Percentiles rank a stretch among this genome's conserved stretches.
Conservation (phyloP, 2,888 invertebrate genomes). For the Dynastes tityus region DNA sequence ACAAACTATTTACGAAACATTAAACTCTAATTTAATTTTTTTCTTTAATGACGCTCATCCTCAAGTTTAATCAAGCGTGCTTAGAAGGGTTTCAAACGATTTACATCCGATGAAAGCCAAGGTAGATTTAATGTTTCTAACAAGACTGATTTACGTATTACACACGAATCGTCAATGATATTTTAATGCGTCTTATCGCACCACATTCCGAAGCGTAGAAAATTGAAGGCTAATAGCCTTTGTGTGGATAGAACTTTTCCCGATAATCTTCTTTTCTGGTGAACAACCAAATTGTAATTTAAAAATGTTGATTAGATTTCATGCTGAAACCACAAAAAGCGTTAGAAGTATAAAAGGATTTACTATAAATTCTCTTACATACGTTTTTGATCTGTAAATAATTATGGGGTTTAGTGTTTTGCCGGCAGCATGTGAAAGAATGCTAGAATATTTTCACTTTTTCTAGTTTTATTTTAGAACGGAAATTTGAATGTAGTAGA, state of each 20-base stretch:
- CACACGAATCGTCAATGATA: conserved; percentile 16
- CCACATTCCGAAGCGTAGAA: conserved; percentile 32
- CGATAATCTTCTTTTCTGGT: not conserved
- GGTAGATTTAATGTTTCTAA: conserved; percentile 12
- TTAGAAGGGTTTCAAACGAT: too few relatives aligned
- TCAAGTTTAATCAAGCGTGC: too few relatives aligned
- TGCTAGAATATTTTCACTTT: too few relatives aligned
- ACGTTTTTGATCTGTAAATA: too few relatives aligned
- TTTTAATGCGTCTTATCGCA: conserved; percentile 20
- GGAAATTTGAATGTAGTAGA: too few relatives aligned
- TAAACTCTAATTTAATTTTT: too few relatives aligned
- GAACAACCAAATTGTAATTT: conserved; percentile 29
- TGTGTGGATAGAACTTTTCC: not conserved
- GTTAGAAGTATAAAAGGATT: not conserved
- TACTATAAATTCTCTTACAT: too few relatives aligned
- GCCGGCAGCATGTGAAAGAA: too few relatives aligned
- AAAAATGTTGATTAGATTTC: conserved; percentile 7
- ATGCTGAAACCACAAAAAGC: not conserved
- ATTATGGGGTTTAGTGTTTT: too few relatives aligned
- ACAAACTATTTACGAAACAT: too few relatives aligned
- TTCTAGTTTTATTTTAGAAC: too few relatives aligned
- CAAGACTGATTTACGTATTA: conserved; percentile 23
- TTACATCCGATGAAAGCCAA: not conserved
- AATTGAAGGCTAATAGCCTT: conserved; percentile 16
- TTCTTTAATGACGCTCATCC: too few relatives aligned